These are phyloP conservation scores for Timandra comae DNA, from an alignment of 2,888 invertebrate genomes.

Conservation along the genomic window DNA sequence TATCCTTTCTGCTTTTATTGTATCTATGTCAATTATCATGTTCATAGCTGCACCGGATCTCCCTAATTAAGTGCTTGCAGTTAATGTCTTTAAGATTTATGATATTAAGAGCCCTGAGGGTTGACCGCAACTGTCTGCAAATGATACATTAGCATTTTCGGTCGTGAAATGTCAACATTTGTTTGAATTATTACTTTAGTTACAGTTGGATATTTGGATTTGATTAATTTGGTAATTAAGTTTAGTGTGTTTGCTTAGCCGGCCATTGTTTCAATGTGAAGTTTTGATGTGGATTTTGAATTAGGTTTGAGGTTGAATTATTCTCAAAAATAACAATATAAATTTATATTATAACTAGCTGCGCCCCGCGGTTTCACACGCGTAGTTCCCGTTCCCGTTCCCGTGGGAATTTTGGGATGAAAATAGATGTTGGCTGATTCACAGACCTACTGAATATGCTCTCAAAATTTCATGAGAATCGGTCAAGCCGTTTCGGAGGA, in stretches of 20 bases:
- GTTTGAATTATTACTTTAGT: conserved; percentile 1
- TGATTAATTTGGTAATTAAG: neutral
- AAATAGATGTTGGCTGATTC: no score
- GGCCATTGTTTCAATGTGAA: neutral
- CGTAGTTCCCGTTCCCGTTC: no score
- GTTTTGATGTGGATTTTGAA: neutral
- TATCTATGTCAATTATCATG: conserved; percentile 37
- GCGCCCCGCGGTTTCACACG: no score
- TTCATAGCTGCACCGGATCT: conserved; percentile 46
- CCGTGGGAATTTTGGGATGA: no score
- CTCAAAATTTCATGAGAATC: no score
- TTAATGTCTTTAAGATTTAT: conserved; percentile 58
- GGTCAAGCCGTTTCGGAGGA: no score
- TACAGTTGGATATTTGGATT: neutral
- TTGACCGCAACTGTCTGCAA: conserved; percentile 11
- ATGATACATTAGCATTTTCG: conserved; percentile 11
- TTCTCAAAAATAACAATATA: no score
- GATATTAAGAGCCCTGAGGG: conserved; percentile 16
- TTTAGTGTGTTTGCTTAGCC: neutral
- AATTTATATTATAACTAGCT: no score
- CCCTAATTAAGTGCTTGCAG: conserved; percentile 65
- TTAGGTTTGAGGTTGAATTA: neutral
- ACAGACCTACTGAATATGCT: no score
- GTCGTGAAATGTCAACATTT: conserved; percentile 1
- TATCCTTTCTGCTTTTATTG: neutral